Conservation (phyloP, 2,797 vertebrate species). For the Sebastolobus alascanus region DNA sequence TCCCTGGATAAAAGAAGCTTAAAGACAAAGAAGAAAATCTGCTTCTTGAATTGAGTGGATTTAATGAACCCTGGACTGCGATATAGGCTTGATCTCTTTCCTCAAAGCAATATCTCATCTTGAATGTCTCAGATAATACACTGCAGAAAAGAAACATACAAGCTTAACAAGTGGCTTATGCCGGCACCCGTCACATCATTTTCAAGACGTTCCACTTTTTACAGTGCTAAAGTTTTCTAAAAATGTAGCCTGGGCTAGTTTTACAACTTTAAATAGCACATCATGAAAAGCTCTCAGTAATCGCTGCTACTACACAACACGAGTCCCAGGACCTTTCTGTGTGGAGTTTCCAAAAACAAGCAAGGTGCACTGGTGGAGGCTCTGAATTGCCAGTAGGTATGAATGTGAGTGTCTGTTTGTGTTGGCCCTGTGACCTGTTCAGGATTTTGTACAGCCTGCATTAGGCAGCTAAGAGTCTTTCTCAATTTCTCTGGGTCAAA, state of each 20-base stretch:
- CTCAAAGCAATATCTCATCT: constrained; percentile 63
- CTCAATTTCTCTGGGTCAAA: constrained; percentile 8
- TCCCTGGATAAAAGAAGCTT: constrained; percentile 75
- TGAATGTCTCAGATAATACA: constrained; percentile 46
- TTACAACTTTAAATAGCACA: not conserved
- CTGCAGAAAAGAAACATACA: not conserved
- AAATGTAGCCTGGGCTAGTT: not conserved
- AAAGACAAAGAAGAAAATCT: constrained; percentile 77
- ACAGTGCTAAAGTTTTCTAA: not conserved
- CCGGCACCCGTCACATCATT: constrained; percentile 21
- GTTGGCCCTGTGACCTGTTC: not conserved
- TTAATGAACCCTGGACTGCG: constrained; percentile 69
- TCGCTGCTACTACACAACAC: not conserved
- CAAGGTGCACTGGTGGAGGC: not conserved
- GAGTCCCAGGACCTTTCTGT: not conserved
- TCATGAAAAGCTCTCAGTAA: not conserved
- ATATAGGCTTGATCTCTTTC: constrained; percentile 68
- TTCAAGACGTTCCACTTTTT: constrained; percentile 18
- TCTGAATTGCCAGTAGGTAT: constrained; percentile 7
- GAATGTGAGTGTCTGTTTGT: not conserved
- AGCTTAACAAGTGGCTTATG: constrained; percentile 44
- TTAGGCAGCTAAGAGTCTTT: constrained; percentile 11
- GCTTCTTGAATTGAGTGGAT: constrained; percentile 72
- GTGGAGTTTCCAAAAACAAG: constrained; percentile 2
- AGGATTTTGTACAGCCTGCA: not conserved